Base-by-base conservation (phyloP, 2,888 invertebrate genomes). In the Cheilosia scutellata region DNA sequence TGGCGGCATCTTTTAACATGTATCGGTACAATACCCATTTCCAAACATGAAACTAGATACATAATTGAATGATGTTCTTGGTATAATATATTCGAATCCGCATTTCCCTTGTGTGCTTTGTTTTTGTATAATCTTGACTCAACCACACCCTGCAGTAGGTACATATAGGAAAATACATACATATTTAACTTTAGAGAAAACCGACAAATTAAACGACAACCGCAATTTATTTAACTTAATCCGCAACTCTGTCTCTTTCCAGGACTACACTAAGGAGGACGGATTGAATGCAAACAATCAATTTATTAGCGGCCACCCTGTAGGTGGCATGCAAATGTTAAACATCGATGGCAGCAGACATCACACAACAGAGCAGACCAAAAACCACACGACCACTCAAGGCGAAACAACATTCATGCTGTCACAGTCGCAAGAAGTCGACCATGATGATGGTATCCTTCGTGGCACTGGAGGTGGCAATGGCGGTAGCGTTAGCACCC, bases 391-490 rank as follows among this genome's bases (percentile, higher is more conserved):
- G n/a, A 51, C 55, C 66, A 72, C 70, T 65, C 76, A 82, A 65
- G 82, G 70, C 65, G 70, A 76, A 57, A 76, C 71, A 49, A 57
- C 74, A 49, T 82, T 75, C 65, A 80, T 72, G 71, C 27, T 55
- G 44, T 60, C 76, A 16, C 84, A 86, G 49, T 49, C 80, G 42
- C 84, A 86, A 86, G 84, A 86, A 80, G 49, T 80, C 80, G 80
- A 86, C 80, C 75, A 76, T 51, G 84, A 76, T 51, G 84, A 71
- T 80, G 84, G 80, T 29, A 84, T 79, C 57, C 75, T 84, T 53
- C 87, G 77, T 75, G 88, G 87, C 63, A 83, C 51, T 47, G 65
- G 49, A 27, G 79, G 68, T 49, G 78, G 27, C 63, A 63, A 5
- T 27, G 51, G 27, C 25, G 16, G 31, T 25, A 53, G 25, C 27